Conservation (phyloP, 1,140 invertebrate genomes). For the Trichonephila clavata region DNA sequence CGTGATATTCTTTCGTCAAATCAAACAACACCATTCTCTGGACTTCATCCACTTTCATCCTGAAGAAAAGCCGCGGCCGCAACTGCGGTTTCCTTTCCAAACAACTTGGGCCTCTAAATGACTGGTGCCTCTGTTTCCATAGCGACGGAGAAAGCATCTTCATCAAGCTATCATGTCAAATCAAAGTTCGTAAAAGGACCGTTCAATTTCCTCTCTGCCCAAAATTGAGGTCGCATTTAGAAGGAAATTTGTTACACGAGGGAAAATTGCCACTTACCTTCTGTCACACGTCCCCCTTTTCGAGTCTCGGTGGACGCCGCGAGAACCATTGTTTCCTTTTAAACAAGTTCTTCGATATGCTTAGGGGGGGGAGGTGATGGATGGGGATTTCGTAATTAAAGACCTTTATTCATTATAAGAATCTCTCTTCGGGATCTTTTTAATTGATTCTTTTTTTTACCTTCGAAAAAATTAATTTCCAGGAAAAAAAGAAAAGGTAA, state of each 20-base stretch:
- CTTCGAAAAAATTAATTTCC: no score
- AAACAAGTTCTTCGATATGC: not conserved
- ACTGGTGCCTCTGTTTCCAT: slow-evolving; percentile 36
- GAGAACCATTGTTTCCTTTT: not conserved
- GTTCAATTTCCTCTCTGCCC: slow-evolving; percentile 38
- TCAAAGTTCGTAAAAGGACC: slow-evolving; percentile 47
- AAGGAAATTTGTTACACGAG: slow-evolving; percentile 45
- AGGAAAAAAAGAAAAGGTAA: no score
- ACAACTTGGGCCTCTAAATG: not conserved
- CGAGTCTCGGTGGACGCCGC: not conserved
- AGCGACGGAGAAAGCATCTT: slow-evolving; percentile 51
- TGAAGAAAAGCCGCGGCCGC: not conserved
- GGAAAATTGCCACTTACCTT: slow-evolving; percentile 36
- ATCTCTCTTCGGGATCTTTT: no score
- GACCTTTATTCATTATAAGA: no score
- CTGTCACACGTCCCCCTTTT: not conserved
- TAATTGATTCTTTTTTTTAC: no score
- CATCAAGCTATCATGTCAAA: slow-evolving; percentile 69
- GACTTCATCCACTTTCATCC: not conserved
- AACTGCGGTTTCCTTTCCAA: not conserved
- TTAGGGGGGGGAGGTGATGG: not conserved
- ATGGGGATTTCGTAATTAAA: not conserved
- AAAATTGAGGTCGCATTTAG: slow-evolving; percentile 67
- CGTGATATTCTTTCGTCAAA: no score
- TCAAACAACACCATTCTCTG: no score